phyloP scores from a whole-genome alignment of 2,797 vertebrate genomes.

The Vespertilio murinus region DNA sequence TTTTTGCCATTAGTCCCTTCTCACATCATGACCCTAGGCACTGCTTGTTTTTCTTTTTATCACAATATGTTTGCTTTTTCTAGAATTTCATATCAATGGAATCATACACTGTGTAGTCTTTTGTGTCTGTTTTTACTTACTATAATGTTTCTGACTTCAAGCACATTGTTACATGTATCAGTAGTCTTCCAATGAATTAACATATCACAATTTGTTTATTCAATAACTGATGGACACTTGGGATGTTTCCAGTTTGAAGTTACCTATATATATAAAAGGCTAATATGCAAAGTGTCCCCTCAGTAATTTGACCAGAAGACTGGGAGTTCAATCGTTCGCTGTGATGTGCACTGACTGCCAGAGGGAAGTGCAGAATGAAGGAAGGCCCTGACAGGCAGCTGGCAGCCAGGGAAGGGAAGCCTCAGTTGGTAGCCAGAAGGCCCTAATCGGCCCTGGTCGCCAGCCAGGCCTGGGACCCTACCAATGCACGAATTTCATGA shows the following conservation, averaged over 20 bases:
- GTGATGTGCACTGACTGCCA: no score
- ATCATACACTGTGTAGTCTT: neutral
- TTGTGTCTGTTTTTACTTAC: neutral
- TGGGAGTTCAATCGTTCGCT: no score
- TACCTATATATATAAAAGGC: no score
- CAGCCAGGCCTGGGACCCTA: no score
- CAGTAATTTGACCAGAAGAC: no score
- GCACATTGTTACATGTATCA: neutral
- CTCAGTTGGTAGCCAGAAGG: no score
- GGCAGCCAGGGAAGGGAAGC: no score
- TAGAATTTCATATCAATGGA: neutral
- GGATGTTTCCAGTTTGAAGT: neutral
- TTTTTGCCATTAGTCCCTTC: neutral
- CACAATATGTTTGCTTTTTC: neutral
- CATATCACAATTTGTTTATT: neutral
- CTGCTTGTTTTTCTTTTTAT: neutral
- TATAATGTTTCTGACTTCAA: neutral
- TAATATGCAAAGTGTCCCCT: no score
- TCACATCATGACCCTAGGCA: neutral
- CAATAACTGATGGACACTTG: neutral
- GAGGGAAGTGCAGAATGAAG: fast-evolving
- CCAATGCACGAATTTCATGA: no score
- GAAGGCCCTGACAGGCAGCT: no score
- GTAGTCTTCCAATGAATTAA: neutral
- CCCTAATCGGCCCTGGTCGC: no score